Conservation (phyloP, 2,888 invertebrate species). For the Meliscaeva auricollis region DNA sequence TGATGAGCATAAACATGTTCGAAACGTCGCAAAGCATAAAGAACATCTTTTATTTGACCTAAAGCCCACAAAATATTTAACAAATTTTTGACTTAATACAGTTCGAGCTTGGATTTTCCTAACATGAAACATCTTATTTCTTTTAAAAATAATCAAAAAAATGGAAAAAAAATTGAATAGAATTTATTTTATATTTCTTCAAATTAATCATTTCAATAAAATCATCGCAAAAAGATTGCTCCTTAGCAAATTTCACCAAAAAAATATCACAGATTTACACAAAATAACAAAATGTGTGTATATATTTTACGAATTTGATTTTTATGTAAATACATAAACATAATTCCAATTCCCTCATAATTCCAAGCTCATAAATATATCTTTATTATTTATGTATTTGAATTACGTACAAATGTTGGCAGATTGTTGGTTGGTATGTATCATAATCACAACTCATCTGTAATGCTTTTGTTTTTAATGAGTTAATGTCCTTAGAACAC, state of each 20-base stretch:
- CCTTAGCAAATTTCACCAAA: not conserved
- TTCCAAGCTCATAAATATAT: constrained; percentile 1
- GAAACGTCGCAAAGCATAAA: too few relatives aligned
- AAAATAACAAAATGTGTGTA: not conserved
- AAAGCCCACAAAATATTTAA: too few relatives aligned
- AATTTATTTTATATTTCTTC: not conserved
- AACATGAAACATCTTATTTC: too few relatives aligned
- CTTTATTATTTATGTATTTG: not conserved
- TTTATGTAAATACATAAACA: constrained; percentile 4
- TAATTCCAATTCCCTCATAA: not conserved
- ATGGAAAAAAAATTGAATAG: too few relatives aligned
- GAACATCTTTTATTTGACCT: too few relatives aligned
- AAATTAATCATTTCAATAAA: not conserved
- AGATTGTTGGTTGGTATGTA: too few relatives aligned
- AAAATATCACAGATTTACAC: not conserved
- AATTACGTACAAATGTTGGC: too few relatives aligned
- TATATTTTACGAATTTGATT: not conserved
- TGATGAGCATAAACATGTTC: too few relatives aligned
- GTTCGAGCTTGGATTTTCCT: too few relatives aligned
- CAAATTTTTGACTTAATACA: too few relatives aligned
- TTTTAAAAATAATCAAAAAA: too few relatives aligned
- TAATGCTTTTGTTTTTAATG: constrained; percentile 10
- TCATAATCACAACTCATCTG: constrained; percentile 6
- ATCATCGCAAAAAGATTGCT: not conserved
- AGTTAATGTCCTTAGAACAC: constrained; percentile 6